Percentiles rank a stretch among this genome's conserved stretches.
Evolutionary conservation across 1,140 invertebrate species (phyloP).

Genomic region (Drosophila navojoa): DNA sequence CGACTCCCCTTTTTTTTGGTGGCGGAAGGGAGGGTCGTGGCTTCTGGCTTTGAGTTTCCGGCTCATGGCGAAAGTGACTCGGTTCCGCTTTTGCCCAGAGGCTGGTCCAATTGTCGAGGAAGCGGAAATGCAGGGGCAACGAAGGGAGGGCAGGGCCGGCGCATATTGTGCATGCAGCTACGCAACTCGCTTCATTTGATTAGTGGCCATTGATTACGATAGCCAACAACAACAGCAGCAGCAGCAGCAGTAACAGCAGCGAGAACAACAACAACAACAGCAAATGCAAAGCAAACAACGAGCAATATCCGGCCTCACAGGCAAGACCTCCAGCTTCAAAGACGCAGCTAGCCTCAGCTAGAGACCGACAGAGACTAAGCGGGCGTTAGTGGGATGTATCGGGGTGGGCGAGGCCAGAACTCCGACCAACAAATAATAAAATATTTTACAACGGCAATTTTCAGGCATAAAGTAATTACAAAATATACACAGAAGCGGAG

Average conservation of each 20-base stretch:
- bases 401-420: constrained; percentile 15
- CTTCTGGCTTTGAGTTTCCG: constrained; percentile 41
- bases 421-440: constrained; percentile 57
- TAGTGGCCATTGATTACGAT: constrained; percentile 56
- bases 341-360: background rate
- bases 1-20: constrained; percentile 12
- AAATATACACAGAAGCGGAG: constrained; percentile 57
- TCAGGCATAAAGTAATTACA: constrained; percentile 79
- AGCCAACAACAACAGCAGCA: constrained; percentile 17
- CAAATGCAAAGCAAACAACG: constrained; percentile 41
- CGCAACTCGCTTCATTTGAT: constrained; percentile 67
- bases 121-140: background rate
- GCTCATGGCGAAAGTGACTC: constrained; percentile 37
- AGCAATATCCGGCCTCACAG: constrained; percentile 31
- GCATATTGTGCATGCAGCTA: constrained; percentile 41
- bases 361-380: background rate
- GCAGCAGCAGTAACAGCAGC: constrained; percentile 4
- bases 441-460: constrained; percentile 80
- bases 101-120: constrained; percentile 5
- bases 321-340: constrained; percentile 44
- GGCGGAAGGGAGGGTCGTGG: background rate
- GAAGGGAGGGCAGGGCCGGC: background rate
- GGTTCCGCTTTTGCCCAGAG: constrained; percentile 22
- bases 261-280: constrained; percentile 17
- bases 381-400: background rate